These are phyloP conservation scores for Lagenorhynchus albirostris DNA, from an alignment of 2,113 vertebrate species.

Conservation along the genomic window DNA sequence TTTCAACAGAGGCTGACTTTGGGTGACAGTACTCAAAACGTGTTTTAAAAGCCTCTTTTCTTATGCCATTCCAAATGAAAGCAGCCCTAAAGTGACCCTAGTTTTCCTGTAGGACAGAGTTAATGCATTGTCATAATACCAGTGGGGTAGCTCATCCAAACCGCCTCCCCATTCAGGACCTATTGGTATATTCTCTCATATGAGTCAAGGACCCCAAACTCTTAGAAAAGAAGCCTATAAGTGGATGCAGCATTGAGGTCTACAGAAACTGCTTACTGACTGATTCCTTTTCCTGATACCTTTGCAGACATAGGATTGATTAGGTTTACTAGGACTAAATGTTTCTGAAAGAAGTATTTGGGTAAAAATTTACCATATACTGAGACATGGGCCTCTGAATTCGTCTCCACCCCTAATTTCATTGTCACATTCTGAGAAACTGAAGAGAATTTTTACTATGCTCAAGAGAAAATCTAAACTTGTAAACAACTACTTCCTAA, in stretches of 20 bases:
- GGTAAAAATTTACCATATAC: not conserved
- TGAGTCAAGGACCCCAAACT: not conserved
- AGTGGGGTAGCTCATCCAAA: not conserved
- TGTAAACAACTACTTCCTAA: not conserved
- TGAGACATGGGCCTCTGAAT: not conserved
- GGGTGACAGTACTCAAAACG: not conserved
- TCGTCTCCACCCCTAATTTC: not conserved
- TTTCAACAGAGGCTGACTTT: not conserved
- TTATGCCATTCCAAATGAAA: not conserved
- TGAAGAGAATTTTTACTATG: not conserved
- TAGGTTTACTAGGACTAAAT: not conserved
- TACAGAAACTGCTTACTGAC: fast-evolving
- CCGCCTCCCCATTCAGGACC: not conserved
- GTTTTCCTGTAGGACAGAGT: not conserved
- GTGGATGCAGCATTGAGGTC: fast-evolving
- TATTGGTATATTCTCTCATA: not conserved
- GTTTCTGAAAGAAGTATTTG: not conserved
- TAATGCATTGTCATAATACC: not conserved
- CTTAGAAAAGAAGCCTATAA: not conserved
- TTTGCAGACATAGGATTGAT: not conserved
- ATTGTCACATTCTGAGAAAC: not conserved
- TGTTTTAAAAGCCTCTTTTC: not conserved
- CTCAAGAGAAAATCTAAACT: not conserved
- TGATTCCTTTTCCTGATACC: not conserved
- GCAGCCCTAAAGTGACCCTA: not conserved